phyloP scores from a whole-genome alignment of 1,140 invertebrate genomes.

The Plodia interpunctella region DNA sequence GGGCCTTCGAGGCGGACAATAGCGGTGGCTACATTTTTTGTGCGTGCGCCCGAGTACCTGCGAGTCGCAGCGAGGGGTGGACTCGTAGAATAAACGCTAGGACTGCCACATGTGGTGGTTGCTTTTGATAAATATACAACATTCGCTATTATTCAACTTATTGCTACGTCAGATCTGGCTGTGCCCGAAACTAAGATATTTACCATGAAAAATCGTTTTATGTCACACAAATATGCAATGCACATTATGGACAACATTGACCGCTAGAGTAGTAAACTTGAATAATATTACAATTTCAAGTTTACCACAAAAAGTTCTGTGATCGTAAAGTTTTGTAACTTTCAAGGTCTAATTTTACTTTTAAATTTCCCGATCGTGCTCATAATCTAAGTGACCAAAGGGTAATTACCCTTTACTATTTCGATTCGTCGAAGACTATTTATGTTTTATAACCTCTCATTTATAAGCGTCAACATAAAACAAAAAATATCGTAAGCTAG shows the following conservation, averaged over 20 bases:
- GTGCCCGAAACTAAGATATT: conserved; percentile 1
- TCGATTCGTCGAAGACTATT: conserved; percentile 46
- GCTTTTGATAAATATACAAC: conserved; percentile 11
- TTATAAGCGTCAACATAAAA: conserved; percentile 68
- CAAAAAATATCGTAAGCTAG: conserved; percentile 62
- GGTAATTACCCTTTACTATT: conserved; percentile 20
- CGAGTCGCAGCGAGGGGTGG: conserved; percentile 34
- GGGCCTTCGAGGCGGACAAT: neutral
- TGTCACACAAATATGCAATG: no score
- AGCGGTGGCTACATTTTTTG: conserved; percentile 20
- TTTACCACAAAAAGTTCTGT: neutral
- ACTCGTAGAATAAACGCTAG: conserved; percentile 20
- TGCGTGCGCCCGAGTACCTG: conserved; percentile 24
- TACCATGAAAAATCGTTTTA: neutral
- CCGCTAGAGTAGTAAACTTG: neutral
- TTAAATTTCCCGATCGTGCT: neutral
- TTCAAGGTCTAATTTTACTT: neutral
- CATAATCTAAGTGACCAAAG: neutral
- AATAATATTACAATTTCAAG: neutral
- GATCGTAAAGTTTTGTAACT: neutral
- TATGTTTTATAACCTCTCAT: conserved; percentile 69
- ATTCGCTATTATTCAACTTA: neutral
- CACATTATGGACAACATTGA: no score
- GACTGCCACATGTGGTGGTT: conserved; percentile 29
- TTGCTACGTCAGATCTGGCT: neutral